Base-by-base conservation (phyloP, 2,113 vertebrate genomes). In the Elephantulus edwardii region DNA sequence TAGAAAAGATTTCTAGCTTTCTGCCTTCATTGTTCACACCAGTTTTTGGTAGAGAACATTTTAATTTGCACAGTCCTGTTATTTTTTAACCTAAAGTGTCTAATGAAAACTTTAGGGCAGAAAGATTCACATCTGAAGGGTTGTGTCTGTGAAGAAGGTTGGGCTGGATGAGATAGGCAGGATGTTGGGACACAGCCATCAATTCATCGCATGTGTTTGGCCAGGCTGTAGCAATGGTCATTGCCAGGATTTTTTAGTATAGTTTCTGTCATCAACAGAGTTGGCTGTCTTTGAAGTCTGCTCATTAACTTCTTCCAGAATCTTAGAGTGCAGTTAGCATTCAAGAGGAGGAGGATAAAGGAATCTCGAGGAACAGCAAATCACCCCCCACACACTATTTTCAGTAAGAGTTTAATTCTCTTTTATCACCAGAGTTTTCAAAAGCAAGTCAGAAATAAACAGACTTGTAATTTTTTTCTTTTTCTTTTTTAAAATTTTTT, bases 221-320 rank as follows among this genome's bases (percentile, higher is more conserved):
- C 91, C 48, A 83, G 91, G 54, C 85, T 86, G 48, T 66, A 93
- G 82, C n/a, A 28, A 81, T 88, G 52, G 46, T 50, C 89, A 86
- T n/a, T 88, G 94, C 88, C 94, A 95, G 85, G 70, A 80, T 88
- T 91, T 93, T 86, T 95, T 87, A 92, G 71, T 91, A 92, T 94
- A 90, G 82, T 77, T 95, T 95, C 87, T 93, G 82, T 92, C 94
- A 93, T 83, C 91, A 94, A 82, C 74, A 91, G 86, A 95, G 83
- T 86, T 95, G 85, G 79, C 88, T 78, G 75, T 85, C 84, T 94
- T 94, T 92, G 89, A 94, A 96, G 83, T 93, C 46, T 93, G 44
- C 44, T 88, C 83, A 72, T 84, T 93, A 91, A 91, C 89, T 85
- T 94, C 86, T 92, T 92, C 81, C 80, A 89, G 88, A 93, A 87